Conservation (phyloP, 2,797 vertebrate genomes). For the Artibeus jamaicensis region DNA sequence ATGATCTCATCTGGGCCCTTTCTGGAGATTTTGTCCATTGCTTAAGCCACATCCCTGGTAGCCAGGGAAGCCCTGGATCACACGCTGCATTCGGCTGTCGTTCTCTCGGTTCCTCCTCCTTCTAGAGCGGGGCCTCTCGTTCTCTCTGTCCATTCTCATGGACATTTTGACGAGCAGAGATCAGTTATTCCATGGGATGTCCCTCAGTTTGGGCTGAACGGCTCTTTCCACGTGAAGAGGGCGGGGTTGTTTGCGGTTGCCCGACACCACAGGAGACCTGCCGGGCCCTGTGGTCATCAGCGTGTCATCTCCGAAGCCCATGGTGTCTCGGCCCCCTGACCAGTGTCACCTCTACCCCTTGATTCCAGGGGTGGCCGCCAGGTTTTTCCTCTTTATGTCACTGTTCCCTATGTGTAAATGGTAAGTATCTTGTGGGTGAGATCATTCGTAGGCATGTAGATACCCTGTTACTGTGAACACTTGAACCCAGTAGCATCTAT, state of each 20-base stretch:
- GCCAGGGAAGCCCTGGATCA: background rate
- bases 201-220: background rate
- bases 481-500: background rate
- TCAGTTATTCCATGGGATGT: background rate
- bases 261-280: rapidly evolving
- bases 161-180: background rate
- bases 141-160: background rate
- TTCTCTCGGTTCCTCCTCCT: background rate
- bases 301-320: background rate
- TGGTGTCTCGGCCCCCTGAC: background rate
- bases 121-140: background rate
- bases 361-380: background rate
- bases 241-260: background rate
- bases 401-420: background rate
- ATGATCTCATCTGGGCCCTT: too few species aligned
- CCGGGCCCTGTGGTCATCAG: background rate
- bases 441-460: background rate
- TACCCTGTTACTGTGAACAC: background rate
- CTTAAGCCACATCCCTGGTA: background rate
- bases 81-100: background rate
- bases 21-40: background rate
- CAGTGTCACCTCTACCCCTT: background rate
- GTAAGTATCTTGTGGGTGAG: background rate
- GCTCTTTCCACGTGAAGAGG: background rate
- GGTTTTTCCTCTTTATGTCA: background rate